Conservation (phyloP, 2,113 vertebrate genomes). For the Sorex araneus region DNA sequence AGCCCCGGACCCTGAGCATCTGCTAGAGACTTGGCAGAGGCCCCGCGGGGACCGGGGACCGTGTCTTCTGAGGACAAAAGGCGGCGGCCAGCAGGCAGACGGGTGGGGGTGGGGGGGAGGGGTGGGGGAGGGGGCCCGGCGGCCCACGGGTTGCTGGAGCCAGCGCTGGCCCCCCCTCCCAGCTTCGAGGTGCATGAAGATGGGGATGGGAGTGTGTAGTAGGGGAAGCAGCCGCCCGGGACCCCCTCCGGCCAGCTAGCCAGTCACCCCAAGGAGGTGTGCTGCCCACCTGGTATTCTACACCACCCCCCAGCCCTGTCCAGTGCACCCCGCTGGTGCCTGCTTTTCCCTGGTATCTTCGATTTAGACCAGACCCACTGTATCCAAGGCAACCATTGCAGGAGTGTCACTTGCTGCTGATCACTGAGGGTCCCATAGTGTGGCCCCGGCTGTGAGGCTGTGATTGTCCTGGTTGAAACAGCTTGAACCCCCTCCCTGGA, state of each 20-base stretch:
- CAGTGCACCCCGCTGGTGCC: constrained; percentile 67
- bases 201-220: constrained; percentile 74
- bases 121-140: background rate
- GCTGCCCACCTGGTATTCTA: constrained; percentile 74
- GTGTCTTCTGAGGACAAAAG: constrained; percentile 85
- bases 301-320: constrained; percentile 60
- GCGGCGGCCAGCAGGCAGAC: constrained; percentile 76
- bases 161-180: constrained; percentile 68
- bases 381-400: constrained; percentile 84
- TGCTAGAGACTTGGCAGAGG: constrained; percentile 79
- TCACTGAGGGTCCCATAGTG: constrained; percentile 77
- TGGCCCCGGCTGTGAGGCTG: constrained; percentile 57
- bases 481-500: constrained; percentile 72
- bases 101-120: background rate
- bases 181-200: constrained; percentile 73
- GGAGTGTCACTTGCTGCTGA: constrained; percentile 71
- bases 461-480: constrained; percentile 67
- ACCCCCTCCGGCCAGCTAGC: constrained; percentile 68
- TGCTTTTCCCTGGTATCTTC: constrained; percentile 73
- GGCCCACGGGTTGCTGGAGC: constrained; percentile 58
- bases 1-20: constrained; percentile 79
- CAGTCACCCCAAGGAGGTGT: constrained; percentile 70
- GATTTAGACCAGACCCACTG: constrained; percentile 79
- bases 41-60: constrained; percentile 59
- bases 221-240: constrained; percentile 65